These are phyloP conservation scores for Acanthaster planci DNA, from an alignment of 35 echinoderm and acorn worm species.

Conservation along the genomic window DNA sequence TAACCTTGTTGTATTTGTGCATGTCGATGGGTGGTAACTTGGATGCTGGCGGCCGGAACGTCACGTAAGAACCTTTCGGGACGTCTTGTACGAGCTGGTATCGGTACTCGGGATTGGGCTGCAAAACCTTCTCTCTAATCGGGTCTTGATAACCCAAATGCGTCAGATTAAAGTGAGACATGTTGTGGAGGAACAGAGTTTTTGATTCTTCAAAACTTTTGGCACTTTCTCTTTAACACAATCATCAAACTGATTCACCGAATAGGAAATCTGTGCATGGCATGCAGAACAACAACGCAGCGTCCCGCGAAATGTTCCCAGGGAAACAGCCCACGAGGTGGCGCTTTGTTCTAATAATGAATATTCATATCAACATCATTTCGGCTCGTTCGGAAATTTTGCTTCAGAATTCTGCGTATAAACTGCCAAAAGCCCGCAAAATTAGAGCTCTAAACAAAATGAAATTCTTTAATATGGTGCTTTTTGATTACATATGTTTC, in stretches of 20 bases:
- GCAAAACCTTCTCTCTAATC: slow-evolving; percentile 66
- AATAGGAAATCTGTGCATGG: neutral
- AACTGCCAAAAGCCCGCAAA: neutral
- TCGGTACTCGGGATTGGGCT: slow-evolving; percentile 70
- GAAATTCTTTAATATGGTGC: neutral
- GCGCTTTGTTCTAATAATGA: slow-evolving; percentile 1
- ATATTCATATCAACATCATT: neutral
- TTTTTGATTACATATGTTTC: neutral
- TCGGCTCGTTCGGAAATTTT: slow-evolving; percentile 2
- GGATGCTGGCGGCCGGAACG: slow-evolving; percentile 80
- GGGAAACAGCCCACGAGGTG: neutral
- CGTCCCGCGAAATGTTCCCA: neutral
- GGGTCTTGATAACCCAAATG: slow-evolving; percentile 83
- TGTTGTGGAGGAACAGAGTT: slow-evolving; percentile 23
- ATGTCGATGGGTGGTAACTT: slow-evolving; percentile 91
- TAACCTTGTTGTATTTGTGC: slow-evolving; percentile 84
- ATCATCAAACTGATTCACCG: neutral
- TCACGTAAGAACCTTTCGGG: slow-evolving; percentile 81
- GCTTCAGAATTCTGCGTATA: neutral
- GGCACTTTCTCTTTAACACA: neutral
- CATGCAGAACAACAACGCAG: neutral
- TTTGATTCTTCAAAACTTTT: neutral
- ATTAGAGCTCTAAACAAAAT: neutral
- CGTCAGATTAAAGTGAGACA: slow-evolving; percentile 92
- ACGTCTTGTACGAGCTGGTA: slow-evolving; percentile 72